Evolutionary conservation across 2,888 invertebrate species (phyloP).

Genomic region (Drosophila limbata): DNA sequence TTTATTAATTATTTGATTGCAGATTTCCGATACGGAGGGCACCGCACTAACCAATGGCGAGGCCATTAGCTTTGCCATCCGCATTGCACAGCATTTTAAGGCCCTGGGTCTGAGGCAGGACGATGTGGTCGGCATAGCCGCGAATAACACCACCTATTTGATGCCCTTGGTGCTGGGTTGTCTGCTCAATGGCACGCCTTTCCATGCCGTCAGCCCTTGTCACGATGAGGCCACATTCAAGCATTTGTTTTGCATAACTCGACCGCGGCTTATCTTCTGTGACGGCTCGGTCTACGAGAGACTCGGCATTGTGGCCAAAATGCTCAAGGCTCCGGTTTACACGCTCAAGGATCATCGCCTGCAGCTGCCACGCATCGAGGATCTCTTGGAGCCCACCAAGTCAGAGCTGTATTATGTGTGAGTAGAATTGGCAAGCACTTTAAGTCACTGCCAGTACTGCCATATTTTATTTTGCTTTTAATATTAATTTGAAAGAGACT

Average conservation of each 20-base stretch:
- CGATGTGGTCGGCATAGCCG: slow-evolving; percentile 83
- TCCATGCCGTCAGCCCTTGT: slow-evolving; percentile 81
- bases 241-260: slow-evolving; percentile 80
- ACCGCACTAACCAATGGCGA: slow-evolving; percentile 79
- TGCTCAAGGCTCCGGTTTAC: slow-evolving; percentile 72
- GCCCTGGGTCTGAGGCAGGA: slow-evolving; percentile 76
- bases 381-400: slow-evolving; percentile 76
- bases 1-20: background rate
- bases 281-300: slow-evolving; percentile 76
- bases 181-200: slow-evolving; percentile 80
- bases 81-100: slow-evolving; percentile 82
- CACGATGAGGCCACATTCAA: slow-evolving; percentile 79
- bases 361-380: slow-evolving; percentile 74
- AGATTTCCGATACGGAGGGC: slow-evolving; percentile 83
- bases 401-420: slow-evolving; percentile 75
- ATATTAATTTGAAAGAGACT: too few relatives aligned
- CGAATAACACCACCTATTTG: slow-evolving; percentile 77
- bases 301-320: slow-evolving; percentile 71
- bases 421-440: slow-evolving; percentile 27
- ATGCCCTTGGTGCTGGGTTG: slow-evolving; percentile 82
- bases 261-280: slow-evolving; percentile 83
- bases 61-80: slow-evolving; percentile 78
- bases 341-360: slow-evolving; percentile 73
- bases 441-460: too few relatives aligned
- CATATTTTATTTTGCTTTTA: too few relatives aligned